These are phyloP conservation scores for Phylloscopus whistleri DNA, from an alignment of 2,113 vertebrate genomes.

Conservation along the genomic window DNA sequence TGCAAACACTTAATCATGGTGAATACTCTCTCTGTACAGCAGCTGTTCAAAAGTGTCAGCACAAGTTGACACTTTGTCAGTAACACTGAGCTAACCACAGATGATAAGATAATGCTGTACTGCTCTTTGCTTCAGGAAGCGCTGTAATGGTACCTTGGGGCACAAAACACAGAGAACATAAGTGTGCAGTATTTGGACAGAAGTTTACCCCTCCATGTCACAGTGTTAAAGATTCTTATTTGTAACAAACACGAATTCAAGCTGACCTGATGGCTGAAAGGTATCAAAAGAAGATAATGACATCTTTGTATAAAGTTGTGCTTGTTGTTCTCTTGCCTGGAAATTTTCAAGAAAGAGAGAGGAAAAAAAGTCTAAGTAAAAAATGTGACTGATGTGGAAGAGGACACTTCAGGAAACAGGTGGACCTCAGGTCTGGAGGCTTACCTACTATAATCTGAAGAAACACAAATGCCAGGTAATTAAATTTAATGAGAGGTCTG, in stretches of 20 bases:
- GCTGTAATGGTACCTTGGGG: neutral
- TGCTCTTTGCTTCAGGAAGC: neutral
- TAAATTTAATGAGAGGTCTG: neutral
- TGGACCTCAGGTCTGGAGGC: neutral
- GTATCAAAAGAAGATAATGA: neutral
- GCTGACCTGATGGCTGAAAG: neutral
- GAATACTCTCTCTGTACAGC: neutral
- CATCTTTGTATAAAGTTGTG: neutral
- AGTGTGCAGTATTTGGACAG: neutral
- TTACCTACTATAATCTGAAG: neutral
- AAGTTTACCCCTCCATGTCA: neutral
- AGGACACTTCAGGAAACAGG: neutral
- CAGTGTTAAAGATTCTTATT: neutral
- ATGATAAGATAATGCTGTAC: neutral
- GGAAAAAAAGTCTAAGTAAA: neutral
- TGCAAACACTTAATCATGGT: neutral
- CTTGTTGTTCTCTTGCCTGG: neutral
- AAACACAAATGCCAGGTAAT: neutral
- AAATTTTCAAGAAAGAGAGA: neutral
- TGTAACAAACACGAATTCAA: neutral
- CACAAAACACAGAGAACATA: neutral
- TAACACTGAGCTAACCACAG: neutral
- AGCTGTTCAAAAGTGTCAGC: neutral
- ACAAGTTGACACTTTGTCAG: neutral
- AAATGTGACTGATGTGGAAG: neutral